A percentile compares a stretch with the other conserved stretches of the same genome.
Evolutionary conservation across 2,797 vertebrate species (phyloP).

Genomic region (Ciconia nigra): DNA sequence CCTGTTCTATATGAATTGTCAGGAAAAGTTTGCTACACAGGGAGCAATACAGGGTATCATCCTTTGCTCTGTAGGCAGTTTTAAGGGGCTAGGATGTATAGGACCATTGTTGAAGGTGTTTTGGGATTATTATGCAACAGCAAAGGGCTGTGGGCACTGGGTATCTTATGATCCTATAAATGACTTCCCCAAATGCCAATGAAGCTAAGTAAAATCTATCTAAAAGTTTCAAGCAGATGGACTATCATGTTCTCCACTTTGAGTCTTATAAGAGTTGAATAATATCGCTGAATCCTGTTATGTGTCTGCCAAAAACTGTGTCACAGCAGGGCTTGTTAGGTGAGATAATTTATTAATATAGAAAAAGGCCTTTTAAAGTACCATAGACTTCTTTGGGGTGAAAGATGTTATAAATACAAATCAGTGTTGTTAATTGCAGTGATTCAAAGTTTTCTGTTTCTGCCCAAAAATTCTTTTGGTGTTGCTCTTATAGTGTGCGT

Average conservation of each 20-base stretch:
- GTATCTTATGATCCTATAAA: not conserved
- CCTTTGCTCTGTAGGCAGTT: not conserved
- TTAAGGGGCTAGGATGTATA: not conserved
- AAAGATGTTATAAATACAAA: not conserved
- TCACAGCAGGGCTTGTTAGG: not conserved
- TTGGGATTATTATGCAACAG: not conserved
- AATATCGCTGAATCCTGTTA: not conserved
- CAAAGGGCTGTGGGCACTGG: not conserved
- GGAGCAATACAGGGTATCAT: not conserved
- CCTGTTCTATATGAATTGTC: not conserved
- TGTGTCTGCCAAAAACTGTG: not conserved
- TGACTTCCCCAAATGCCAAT: not conserved
- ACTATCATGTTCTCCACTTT: not conserved
- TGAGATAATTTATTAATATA: not conserved
- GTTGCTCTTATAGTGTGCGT: not conserved
- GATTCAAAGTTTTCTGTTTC: not conserved
- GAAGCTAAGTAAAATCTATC: not conserved
- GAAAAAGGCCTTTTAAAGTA: not conserved
- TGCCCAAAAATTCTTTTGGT: not conserved
- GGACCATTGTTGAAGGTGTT: not conserved
- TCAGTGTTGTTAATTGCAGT: not conserved
- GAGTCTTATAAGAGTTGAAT: not conserved
- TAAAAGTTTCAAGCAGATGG: not conserved
- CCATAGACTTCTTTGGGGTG: not conserved
- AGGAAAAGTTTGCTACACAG: not conserved